Conservation (phyloP, 1,140 invertebrate species). For the Gonatopus flavifemur region DNA sequence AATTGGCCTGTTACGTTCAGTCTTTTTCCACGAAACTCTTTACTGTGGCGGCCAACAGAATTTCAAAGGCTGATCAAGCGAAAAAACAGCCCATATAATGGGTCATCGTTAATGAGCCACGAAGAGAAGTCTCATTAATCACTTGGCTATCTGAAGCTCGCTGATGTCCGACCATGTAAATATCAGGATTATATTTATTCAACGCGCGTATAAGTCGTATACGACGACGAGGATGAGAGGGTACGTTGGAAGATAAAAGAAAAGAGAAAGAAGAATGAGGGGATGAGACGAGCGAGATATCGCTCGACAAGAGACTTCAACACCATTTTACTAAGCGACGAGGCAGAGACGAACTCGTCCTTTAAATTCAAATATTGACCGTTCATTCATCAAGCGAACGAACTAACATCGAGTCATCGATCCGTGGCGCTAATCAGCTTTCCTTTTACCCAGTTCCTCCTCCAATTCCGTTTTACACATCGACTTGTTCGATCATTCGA, state of each 20-base stretch:
- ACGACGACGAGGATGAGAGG: slow-evolving; percentile 14
- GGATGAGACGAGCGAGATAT: not conserved
- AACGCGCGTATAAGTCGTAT: slow-evolving; percentile 29
- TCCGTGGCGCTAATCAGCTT: slow-evolving; percentile 42
- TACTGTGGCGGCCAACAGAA: too few species aligned
- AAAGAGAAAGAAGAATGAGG: slow-evolving; percentile 7
- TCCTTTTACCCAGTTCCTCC: slow-evolving; percentile 17
- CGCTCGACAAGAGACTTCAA: not conserved
- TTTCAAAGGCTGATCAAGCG: too few species aligned
- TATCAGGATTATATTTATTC: slow-evolving; percentile 37
- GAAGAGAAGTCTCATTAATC: slow-evolving; percentile 48
- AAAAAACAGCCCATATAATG: too few species aligned
- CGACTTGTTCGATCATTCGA: slow-evolving; percentile 4
- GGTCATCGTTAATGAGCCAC: slow-evolving; percentile 49
- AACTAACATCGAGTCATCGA: slow-evolving; percentile 32
- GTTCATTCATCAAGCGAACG: slow-evolving; percentile 44
- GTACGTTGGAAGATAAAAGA: slow-evolving; percentile 15
- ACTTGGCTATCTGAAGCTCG: slow-evolving; percentile 37
- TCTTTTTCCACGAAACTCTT: too few species aligned
- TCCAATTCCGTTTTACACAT: slow-evolving; percentile 19
- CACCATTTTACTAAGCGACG: too few species aligned
- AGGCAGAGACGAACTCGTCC: slow-evolving; percentile 16
- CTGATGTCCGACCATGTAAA: slow-evolving; percentile 35
- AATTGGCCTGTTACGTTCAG: too few species aligned
- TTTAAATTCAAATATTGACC: slow-evolving; percentile 48